Evolutionary conservation across 2,113 vertebrate species (phyloP), one percentile per base, ranked within the genome.

Genomic region (Microtus montanus): DNA sequence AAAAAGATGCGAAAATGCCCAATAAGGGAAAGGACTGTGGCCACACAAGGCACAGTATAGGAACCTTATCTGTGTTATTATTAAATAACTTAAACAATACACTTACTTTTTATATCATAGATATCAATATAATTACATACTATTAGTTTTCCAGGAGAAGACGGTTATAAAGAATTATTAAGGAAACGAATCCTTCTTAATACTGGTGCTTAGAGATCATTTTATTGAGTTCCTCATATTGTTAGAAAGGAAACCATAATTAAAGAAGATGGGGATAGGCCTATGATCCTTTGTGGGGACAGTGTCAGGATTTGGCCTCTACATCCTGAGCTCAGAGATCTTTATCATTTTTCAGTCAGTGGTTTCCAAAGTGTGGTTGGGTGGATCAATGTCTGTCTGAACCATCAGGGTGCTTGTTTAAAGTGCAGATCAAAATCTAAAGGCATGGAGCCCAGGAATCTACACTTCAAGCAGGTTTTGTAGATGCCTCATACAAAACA

Each of bases 401-500:
- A 86, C 90, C 38, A 47, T 15, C 17, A 83, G 52, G 17, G 10
- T 41, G 6, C 75, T 95, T 90, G 87, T 58, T 86, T 78, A 90
- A 75, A 92, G n/a, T 66, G 14, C 33, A 83, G 87, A 73, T 63
- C n/a, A 71, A 75, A 93, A 68, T 85, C 44, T 80, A 30, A 47
- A 78, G 82, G 49, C 70, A 58, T 24, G 79, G 64, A 71, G 28
- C 47, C 49, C 49, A 92, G 61, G 54, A 90, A 68, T 49, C 33
- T 89, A 38, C 35, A n/a, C 85, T 90, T 90, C 84, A 92, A 93
- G 44, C 24, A 92, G 47, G 26, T 66, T 90, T 20, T 74, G 44
- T 90, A 14, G 61, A 79, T 92, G 78, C 90, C 24, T 82, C 24
- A 73, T 68, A 75, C 17, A 79, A 91, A 96, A 94, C 79, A 84